Evolutionary conservation across 2,797 vertebrate species (phyloP), one percentile per base, ranked within the genome.

Genomic region (Petrocephalus sullivani): DNA sequence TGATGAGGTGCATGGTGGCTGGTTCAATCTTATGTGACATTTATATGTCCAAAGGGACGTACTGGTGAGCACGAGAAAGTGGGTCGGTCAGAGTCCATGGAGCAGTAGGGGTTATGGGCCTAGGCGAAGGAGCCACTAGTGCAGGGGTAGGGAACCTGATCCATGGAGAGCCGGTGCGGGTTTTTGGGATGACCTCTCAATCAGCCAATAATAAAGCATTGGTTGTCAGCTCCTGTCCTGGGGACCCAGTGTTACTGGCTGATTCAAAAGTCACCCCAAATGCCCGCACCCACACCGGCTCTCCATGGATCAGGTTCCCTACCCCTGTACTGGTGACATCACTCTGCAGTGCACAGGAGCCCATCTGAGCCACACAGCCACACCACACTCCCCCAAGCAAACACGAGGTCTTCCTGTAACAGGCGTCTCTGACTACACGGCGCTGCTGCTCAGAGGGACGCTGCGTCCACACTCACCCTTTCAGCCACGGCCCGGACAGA

Each of bases 401-500:
- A 10, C n/a, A 3, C 3, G 16, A 21, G 78, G 16, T 46, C 41
- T 78, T 78, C 33, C 71, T 19, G 28, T 49, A 46, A 78, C 41
- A 57, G 75, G 7, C 75, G 0, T 78, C 8, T 49, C 75, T 78
- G 16, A 7, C 41, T n/a, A 46, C 71, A 46, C 16, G 8, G 37
- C 16, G 33, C 5, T 3, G 4, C 7, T 21, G 16, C 46, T 49
- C 7, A 23, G 46, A n/a, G 14, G 21, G 3, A 5, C 33, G 1
- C 53, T 0, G 6, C 10, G 23, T n/a, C 21, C 9, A 16, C 0
- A 16, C 96, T 88, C 94, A 99, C 98, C 96, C 98, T 94, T 94
- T 99, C 98, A 0, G 98, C 98, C 91, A 99, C 98, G 0, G 98
- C 98, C 91, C 98, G 95, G 92, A 99, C 98, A 2, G 98, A 99